phyloP scores from a whole-genome alignment of 2,113 vertebrate genomes.

The Castor canadensis region DNA sequence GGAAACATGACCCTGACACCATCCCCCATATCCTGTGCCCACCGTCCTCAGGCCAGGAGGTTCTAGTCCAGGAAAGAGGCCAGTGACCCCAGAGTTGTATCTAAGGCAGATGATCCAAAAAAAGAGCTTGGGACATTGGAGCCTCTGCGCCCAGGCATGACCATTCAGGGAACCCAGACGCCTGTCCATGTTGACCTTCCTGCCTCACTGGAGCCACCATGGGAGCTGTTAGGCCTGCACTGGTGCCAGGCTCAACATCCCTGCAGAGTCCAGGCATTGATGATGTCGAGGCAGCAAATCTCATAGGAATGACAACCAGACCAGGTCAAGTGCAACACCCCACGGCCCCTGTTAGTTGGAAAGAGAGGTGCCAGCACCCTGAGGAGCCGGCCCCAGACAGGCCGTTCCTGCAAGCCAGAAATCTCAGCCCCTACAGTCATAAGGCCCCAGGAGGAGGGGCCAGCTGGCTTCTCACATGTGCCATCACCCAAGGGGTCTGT shows the following conservation, averaged over 20 bases:
- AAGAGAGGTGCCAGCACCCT: too few species aligned
- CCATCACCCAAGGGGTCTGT: background rate
- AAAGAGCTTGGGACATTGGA: background rate
- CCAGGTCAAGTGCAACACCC: fast-evolving
- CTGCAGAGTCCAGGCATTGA: fast-evolving
- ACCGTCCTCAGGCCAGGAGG: background rate
- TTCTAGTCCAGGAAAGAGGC: background rate
- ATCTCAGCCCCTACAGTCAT: fast-evolving
- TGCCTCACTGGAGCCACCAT: fast-evolving
- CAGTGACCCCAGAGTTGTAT: background rate
- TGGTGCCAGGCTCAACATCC: fast-evolving
- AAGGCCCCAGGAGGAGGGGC: background rate
- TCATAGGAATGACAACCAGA: background rate
- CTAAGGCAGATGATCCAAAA: background rate
- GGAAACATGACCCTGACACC: background rate
- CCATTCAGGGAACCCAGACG: too few species aligned
- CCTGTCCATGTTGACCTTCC: background rate
- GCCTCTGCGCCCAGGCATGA: fast-evolving
- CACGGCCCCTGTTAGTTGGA: fast-evolving
- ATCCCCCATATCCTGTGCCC: background rate
- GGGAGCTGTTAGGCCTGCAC: background rate
- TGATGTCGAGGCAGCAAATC: background rate
- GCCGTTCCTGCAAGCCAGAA: background rate
- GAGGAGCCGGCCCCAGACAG: background rate
- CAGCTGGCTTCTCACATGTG: background rate